These are phyloP conservation scores for Penelope pileata DNA, from an alignment of 2,113 vertebrate genomes.

Conservation along the genomic window DNA sequence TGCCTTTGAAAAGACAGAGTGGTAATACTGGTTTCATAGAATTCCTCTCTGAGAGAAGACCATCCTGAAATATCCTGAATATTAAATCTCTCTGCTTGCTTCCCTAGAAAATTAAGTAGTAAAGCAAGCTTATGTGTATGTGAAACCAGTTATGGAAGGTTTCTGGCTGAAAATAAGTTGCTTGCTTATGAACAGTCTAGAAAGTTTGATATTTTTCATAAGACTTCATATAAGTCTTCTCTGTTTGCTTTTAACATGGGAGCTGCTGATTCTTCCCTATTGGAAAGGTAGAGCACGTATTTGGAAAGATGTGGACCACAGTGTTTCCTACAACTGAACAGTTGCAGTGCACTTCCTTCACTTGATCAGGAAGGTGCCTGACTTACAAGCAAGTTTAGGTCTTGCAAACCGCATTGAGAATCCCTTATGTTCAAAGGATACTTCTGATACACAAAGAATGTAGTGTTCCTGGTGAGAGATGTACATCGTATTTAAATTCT, in stretches of 20 bases:
- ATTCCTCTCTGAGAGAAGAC: neutral
- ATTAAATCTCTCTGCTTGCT: slow-evolving; percentile 23
- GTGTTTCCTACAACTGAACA: neutral
- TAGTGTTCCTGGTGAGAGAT: neutral
- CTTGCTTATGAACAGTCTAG: neutral
- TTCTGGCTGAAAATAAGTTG: neutral
- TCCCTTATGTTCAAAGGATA: neutral
- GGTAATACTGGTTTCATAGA: slow-evolving; percentile 32
- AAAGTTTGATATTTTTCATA: neutral
- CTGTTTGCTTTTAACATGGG: neutral
- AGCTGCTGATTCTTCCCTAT: neutral
- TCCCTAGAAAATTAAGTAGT: slow-evolving; percentile 24
- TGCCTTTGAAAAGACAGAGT: slow-evolving; percentile 31
- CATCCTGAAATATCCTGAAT: slow-evolving; percentile 10
- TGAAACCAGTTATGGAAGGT: neutral
- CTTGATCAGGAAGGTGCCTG: neutral
- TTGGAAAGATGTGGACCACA: neutral
- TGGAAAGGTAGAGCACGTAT: neutral
- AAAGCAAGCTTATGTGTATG: neutral
- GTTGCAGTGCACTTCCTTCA: neutral
- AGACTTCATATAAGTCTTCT: neutral
- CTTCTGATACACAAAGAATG: neutral
- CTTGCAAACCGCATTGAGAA: neutral
- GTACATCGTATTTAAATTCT: neutral
- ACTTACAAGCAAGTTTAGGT: neutral